Evolutionary conservation across 1,140 invertebrate species (phyloP).

Genomic region (Lutraria rhynchaena): DNA sequence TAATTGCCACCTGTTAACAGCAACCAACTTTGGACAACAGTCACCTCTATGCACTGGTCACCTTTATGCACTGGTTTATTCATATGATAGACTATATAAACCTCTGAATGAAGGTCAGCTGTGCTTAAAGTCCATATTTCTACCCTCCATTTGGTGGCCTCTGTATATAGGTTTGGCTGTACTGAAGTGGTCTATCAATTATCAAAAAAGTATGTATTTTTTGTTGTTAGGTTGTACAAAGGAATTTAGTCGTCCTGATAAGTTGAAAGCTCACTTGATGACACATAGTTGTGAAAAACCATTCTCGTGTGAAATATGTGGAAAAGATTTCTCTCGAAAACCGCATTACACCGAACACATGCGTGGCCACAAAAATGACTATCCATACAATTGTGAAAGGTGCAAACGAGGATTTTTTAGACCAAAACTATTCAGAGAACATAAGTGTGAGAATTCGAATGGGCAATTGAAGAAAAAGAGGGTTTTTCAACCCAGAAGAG

Average conservation of each 20-base stretch:
- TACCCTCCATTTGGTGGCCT: no score
- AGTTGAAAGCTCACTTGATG: constrained; percentile 82
- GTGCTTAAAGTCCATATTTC: no score
- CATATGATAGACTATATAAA: no score
- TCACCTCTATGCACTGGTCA: no score
- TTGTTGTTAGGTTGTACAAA: constrained; percentile 85
- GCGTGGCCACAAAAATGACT: constrained; percentile 77
- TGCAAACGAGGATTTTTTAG: constrained; percentile 85
- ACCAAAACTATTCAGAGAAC: constrained; percentile 74
- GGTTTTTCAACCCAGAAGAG: constrained; percentile 57
- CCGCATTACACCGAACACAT: constrained; percentile 80
- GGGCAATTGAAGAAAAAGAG: constrained; percentile 49
- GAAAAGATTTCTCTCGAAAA: constrained; percentile 83
- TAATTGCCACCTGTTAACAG: no score
- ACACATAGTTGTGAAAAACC: constrained; percentile 83
- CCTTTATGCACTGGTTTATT: no score
- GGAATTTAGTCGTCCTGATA: constrained; percentile 86
- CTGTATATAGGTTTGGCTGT: no score
- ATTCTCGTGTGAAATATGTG: constrained; percentile 84
- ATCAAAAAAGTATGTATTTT: no score
- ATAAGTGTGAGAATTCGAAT: constrained; percentile 73
- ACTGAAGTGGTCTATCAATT: no score
- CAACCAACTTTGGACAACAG: no score
- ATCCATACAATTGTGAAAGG: constrained; percentile 82
- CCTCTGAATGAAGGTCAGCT: no score